Base-by-base conservation (phyloP, 2,888 invertebrate genomes). In the Synanthedon andrenaeformis region DNA sequence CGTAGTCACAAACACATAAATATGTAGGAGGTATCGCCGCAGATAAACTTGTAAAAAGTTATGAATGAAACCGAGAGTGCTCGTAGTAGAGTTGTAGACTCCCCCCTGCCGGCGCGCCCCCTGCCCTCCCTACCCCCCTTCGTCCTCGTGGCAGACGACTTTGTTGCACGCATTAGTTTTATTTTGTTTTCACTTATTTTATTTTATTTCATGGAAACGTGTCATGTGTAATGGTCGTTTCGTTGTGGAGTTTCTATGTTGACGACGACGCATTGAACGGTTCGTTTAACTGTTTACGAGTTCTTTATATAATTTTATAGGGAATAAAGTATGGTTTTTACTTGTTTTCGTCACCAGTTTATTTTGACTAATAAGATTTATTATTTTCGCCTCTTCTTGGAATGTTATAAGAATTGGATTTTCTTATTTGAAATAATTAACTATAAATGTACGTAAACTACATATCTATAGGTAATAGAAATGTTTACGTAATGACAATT, bases 31-130 rank as follows among this genome's bases (percentile, higher is more conserved):
- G 82, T 82, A 83, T 84, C 77, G 79, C 74, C 74, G 66, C 84
- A 86, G 85, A 86, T 86, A 86, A 87, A 86, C 84, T 87, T 86
- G 84, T 84, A 87, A 88, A 88, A 88, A 88, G 88, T 88, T 88
- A 88, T 88, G 88, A 88, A 88, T 88, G 88, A 87, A 88, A 86
- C 79, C 74, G 86, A 87, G 85, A 86, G 87, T 84, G 82, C 66
- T 58, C 82, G 86, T 85, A 86, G 86, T 87, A 79, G 77, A 82
- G 82, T 83, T 82, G 84, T 84, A 82, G 78, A 66, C 72, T 62
- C 66, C 69, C 69, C 67, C 61, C 59, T 10, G 35, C 56, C 58
- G 58, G 55, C 52, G 56, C 51, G 55, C 60, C 54, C 54, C 52
- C 53, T 57, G 59, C 52, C 59, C 60, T 58, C 56, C 58, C 61